Evolutionary conservation across 2,113 vertebrate species (phyloP), one percentile per base, ranked within the genome.

Genomic region (Tretioscincus oriximinensis): DNA sequence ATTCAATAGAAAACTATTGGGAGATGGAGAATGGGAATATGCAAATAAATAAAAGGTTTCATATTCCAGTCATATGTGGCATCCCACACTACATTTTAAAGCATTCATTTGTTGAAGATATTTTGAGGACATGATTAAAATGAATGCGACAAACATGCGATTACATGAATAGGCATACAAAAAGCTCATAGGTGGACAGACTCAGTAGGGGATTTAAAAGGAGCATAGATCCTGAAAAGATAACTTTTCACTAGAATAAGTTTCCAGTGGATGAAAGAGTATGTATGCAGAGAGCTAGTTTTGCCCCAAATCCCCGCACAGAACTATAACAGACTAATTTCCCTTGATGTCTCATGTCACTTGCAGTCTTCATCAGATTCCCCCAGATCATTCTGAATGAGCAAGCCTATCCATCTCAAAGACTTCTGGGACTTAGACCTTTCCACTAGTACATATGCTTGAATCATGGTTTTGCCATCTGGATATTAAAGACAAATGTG

Each of bases 341-440:
- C 67, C 65, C 76, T 8, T 0, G 16, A 0, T 4, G 14, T 9
- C 73, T 72, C 41, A 10, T 66, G 79, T 51, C 35, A 20, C 66
- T 24, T 24, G 0, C 0, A 31, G 24, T 58, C 21, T 69, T 73
- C 65, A 51, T 9, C 26, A 76, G 67, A 35, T 49, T 58, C 28
- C 35, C 26, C 31, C 20, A 6, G 12, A 14, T 28, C 20, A 5
- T 8, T 69, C 24, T 61, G 9, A 51, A 4, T 0, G 6, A 81
- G 21, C 31, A 3, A 66, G 1, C 28, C 4, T 49, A 24, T 4
- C 74, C 1, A 0, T 63, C 0, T 1, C 28, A 41, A 51, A 0
- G 0, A 9, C 11, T 35, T 60, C 66, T 61, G 35, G 54, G 28
- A 58, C 35, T 49, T 5, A 64, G n/a, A 54, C 51, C 68, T 18